Percentiles rank a stretch among this genome's conserved stretches.
Conservation (phyloP, 2,888 invertebrate species). For the Amphipoea lucens region DNA sequence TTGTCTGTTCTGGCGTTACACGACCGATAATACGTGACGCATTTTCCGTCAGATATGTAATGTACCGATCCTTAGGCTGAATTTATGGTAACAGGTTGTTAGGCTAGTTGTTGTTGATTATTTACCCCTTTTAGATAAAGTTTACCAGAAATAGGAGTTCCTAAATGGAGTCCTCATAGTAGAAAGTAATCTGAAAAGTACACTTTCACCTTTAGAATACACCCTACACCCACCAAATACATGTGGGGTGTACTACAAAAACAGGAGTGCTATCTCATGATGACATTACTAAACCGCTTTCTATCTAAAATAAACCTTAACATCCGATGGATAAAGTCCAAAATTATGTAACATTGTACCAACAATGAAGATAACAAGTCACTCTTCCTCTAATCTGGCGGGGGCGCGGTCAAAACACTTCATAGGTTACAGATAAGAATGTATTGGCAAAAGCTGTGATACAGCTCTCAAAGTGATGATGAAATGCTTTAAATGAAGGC, state of each 20-base stretch:
- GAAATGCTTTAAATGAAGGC: background rate
- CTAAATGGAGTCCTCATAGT: background rate
- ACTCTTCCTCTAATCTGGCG: constrained; percentile 47
- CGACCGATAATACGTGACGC: too few species aligned
- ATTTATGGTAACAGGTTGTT: too few species aligned
- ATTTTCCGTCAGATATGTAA: too few species aligned
- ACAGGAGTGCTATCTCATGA: constrained; percentile 31
- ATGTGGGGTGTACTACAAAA: constrained; percentile 34
- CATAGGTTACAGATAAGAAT: constrained; percentile 56
- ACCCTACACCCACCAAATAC: constrained; percentile 28
- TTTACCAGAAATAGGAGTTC: background rate
- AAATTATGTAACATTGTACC: constrained; percentile 17
- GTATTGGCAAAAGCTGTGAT: constrained; percentile 22
- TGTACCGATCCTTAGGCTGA: too few species aligned
- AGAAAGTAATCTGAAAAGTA: constrained; percentile 7
- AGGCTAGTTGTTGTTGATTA: too few species aligned
- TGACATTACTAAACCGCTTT: constrained; percentile 39
- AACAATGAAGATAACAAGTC: constrained; percentile 37
- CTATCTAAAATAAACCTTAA: constrained; percentile 42
- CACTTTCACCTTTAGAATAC: constrained; percentile 28
- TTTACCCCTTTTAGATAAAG: too few species aligned
- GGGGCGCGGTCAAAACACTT: constrained; percentile 65
- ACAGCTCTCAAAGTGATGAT: constrained; percentile 12
- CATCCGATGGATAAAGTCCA: constrained; percentile 12
- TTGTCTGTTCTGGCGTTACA: too few species aligned